Percentiles rank a stretch among this genome's conserved stretches.
Conservation (phyloP, 2,797 vertebrate species). For the Rhinoraja longicauda region DNA sequence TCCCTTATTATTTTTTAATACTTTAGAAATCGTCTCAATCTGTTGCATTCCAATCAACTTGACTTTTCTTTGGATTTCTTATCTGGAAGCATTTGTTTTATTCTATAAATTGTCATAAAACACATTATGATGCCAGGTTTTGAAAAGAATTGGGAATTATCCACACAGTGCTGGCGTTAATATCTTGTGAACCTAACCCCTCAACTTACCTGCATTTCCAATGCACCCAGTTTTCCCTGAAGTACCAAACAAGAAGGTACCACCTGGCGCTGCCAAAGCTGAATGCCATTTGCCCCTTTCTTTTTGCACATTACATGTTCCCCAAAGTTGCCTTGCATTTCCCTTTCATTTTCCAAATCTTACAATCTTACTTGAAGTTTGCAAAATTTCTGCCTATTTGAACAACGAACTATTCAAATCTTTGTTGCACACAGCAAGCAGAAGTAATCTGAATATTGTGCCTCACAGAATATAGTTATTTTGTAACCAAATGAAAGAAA, state of each 20-base stretch:
- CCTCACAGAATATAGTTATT: background rate
- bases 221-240: background rate
- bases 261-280: background rate
- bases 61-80: background rate
- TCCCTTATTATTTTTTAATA: background rate
- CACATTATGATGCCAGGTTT: background rate
- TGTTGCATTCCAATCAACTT: background rate
- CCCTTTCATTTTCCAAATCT: background rate
- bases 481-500: background rate
- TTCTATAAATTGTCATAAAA: background rate
- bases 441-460: background rate
- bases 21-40: background rate
- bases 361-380: background rate
- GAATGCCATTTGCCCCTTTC: background rate
- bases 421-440: background rate
- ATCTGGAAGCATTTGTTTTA: background rate
- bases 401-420: background rate
- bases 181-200: background rate
- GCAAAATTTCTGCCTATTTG: background rate
- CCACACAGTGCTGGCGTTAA: background rate
- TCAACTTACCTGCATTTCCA: background rate
- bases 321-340: background rate
- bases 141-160: background rate
- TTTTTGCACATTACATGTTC: background rate
- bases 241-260: background rate